Percentiles rank a stretch among this genome's conserved stretches.
These are phyloP conservation scores for Chamaea fasciata DNA, from an alignment of 2,113 vertebrate genomes.

Conservation along the genomic window DNA sequence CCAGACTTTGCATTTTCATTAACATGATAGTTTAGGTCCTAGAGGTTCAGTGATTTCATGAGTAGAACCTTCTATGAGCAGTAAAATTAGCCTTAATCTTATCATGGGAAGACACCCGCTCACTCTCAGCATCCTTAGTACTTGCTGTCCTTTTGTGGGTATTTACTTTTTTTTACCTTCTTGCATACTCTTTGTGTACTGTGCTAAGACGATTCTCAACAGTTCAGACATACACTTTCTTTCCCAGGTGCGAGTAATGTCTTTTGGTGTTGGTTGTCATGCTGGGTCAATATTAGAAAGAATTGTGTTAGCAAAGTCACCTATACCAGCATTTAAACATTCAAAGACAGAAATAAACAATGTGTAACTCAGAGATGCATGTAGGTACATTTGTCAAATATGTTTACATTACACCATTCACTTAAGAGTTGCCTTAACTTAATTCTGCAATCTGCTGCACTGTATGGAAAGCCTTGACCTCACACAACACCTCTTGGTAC, in stretches of 20 bases:
- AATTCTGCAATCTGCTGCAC: not conserved
- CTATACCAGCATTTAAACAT: not conserved
- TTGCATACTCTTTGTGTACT: accelerated
- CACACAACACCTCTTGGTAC: not conserved
- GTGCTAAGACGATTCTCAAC: not conserved
- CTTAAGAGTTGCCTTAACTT: not conserved
- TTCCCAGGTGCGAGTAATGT: not conserved
- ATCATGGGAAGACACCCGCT: not conserved
- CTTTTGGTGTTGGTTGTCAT: not conserved
- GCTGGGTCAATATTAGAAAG: not conserved
- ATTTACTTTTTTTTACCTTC: not conserved
- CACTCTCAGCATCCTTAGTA: not conserved
- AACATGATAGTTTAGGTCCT: not conserved
- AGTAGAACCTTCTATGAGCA: not conserved
- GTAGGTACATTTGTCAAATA: not conserved
- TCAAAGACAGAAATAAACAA: not conserved
- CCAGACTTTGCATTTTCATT: not conserved
- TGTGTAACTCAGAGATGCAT: not conserved
- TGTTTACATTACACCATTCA: not conserved
- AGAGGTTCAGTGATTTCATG: not conserved
- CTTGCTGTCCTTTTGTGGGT: not conserved
- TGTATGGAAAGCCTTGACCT: not conserved
- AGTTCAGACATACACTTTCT: not conserved
- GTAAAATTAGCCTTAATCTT: not conserved
- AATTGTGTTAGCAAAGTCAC: not conserved